Evolutionary conservation across 2,888 invertebrate genomes (phyloP).

Genomic region (Euspilapteryx auroguttella): DNA sequence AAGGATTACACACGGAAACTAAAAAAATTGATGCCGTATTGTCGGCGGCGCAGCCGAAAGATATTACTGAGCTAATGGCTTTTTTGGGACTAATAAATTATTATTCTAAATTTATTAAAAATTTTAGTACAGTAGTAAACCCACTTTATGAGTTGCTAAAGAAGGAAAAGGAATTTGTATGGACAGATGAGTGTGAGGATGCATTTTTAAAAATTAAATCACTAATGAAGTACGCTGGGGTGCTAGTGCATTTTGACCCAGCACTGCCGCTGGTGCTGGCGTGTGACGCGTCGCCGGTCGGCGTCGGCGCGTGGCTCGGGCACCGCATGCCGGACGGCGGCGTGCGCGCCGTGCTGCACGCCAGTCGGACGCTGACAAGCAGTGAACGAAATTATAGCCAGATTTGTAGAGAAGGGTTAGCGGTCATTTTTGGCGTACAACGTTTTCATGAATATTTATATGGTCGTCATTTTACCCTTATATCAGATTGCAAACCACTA

Average conservation of each 20-base stretch:
- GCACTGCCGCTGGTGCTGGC: not conserved
- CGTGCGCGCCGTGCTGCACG: slow-evolving; percentile 1
- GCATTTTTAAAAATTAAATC: not conserved
- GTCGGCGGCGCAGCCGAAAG: not conserved
- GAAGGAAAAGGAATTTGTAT: not conserved
- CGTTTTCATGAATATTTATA: not conserved
- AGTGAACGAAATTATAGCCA: slow-evolving; percentile 1
- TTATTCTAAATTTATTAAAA: slow-evolving; percentile 2
- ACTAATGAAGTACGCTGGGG: not conserved
- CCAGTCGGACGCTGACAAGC: not conserved
- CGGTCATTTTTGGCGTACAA: not conserved
- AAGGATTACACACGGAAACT: not conserved
- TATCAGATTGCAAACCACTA: not conserved
- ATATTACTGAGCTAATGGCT: not conserved
- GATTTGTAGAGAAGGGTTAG: slow-evolving; percentile 1
- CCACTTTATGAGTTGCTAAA: not conserved
- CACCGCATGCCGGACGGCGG: not conserved
- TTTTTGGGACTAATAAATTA: slow-evolving; percentile 1
- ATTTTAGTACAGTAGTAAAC: not conserved
- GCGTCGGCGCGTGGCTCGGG: not conserved
- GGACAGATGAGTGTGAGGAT: not conserved
- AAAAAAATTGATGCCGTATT: not conserved
- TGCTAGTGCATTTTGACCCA: slow-evolving; percentile 1
- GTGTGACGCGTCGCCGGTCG: slow-evolving; percentile 2
- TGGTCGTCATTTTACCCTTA: not conserved